Percentiles rank a stretch among this genome's conserved stretches.
These are phyloP conservation scores for Nipponacmea schrenckii DNA, from an alignment of 2,888 invertebrate genomes.

Conservation along the genomic window DNA sequence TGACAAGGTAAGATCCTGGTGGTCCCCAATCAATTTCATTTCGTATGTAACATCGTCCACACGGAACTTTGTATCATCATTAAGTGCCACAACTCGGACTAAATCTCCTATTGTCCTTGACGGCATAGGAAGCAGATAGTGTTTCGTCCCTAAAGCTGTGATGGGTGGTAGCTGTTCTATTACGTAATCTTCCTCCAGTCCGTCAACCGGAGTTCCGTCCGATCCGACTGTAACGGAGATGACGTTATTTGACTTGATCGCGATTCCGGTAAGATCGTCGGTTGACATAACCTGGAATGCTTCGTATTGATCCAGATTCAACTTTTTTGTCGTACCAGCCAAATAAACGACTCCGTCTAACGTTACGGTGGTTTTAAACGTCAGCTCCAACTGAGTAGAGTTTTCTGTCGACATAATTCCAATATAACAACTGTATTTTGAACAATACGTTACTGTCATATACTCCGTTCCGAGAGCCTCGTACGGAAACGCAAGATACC, in stretches of 20 bases:
- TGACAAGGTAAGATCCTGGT: neutral
- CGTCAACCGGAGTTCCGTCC: neutral
- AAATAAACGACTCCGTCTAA: neutral
- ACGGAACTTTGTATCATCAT: neutral
- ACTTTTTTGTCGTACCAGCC: neutral
- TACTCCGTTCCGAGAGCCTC: constrained; percentile 6
- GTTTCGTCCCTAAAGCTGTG: neutral
- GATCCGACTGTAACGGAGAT: constrained; percentile 8
- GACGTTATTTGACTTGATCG: neutral
- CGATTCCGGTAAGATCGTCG: neutral
- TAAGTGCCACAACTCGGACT: neutral
- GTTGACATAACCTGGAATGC: constrained; percentile 4
- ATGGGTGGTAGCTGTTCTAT: constrained; percentile 10
- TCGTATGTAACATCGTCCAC: neutral
- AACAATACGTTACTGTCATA: neutral
- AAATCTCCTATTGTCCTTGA: neutral
- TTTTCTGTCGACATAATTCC: neutral
- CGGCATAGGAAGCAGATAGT: constrained; percentile 11
- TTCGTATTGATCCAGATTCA: constrained; percentile 5
- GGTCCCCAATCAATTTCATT: neutral
- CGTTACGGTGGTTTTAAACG: neutral
- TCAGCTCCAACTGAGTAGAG: neutral
- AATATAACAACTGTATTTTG: constrained; percentile 5
- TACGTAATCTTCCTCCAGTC: neutral
- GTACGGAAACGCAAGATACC: constrained; percentile 4